Evolutionary conservation across 1,140 invertebrate genomes (phyloP), one percentile per base, ranked within the genome.

Genomic region (Saccostrea glomerata): DNA sequence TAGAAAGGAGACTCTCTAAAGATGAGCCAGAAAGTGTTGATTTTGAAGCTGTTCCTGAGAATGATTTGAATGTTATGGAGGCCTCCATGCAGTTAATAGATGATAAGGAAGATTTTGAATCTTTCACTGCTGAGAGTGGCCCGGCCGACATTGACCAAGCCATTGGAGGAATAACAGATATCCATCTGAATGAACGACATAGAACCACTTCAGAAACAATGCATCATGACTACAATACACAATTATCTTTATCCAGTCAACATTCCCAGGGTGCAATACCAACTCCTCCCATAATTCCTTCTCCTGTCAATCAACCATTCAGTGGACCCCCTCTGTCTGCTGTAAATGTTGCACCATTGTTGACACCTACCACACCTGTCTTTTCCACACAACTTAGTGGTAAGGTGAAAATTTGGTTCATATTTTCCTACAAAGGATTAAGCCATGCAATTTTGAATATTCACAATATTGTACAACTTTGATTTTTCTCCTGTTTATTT

Each of bases 101-200:
- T 84, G 92, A 91, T 73, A 91, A 92, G 40, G 92, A 93, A 66
- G 91, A 92, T 82, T 93, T 94, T 93, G 93, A 94, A 91, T 93
- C 93, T 5, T 93, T 94, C 82, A 93, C 92, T 25, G 92, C 93
- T 20, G 92, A 93, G 82, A 89, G 87, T 85, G 90, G 88, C 23
- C 88, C 89, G 56, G 86, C 25, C 36, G 87, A 90, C 55, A 86
- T 73, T 23, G 89, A 91, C 58, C 85, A 88, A 54, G 90, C 89
- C 36, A 88, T 88, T 30, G 89, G 89, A 40, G 84, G 70, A 13
- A 77, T 77, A 36, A 77, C 30, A 88, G 60, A 86, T 55, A 84
- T n/a, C 54, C 86, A 30, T 23, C 89, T n/a, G 66, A 89, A 30
- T 58, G 86, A 56, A 63, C 85, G 83, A 30, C 56, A 36, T 20